These are phyloP conservation scores for Synchiropus splendidus DNA, from an alignment of 2,113 vertebrate species.

Conservation along the genomic window DNA sequence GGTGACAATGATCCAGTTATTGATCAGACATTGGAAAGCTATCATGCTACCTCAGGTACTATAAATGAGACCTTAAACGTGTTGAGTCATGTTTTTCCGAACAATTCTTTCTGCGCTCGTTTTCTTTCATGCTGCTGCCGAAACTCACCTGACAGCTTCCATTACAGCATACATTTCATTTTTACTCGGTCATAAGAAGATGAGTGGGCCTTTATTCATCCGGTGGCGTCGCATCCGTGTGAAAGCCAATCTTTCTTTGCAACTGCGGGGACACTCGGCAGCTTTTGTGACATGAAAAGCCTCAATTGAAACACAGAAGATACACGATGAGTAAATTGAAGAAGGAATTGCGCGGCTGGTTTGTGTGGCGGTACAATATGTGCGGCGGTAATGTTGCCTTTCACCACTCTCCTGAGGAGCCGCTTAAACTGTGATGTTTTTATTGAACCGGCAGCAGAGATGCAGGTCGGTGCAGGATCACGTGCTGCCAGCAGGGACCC, in stretches of 20 bases:
- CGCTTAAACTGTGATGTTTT: constrained; percentile 30
- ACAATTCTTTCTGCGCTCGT: too few relatives aligned
- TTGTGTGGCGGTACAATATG: constrained; percentile 22
- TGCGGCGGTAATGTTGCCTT: constrained; percentile 22
- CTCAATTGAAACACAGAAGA: constrained; percentile 32
- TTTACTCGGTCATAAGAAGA: constrained; percentile 15
- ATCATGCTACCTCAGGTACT: too few relatives aligned
- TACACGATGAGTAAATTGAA: constrained; percentile 53
- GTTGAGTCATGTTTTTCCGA: too few relatives aligned
- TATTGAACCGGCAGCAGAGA: constrained; percentile 14
- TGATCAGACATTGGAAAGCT: too few relatives aligned
- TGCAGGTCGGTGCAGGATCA: constrained; percentile 2
- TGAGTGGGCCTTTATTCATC: constrained; percentile 24
- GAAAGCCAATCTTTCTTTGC: constrained; percentile 20
- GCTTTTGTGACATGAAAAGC: constrained; percentile 34
- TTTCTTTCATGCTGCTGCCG: background rate
- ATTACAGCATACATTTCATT: constrained; percentile 13
- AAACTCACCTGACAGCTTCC: constrained; percentile 12
- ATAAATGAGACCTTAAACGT: too few relatives aligned
- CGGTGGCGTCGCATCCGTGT: constrained; percentile 24
- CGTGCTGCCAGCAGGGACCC: constrained; percentile 4
- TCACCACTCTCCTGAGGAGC: constrained; percentile 11
- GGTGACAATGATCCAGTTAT: too few relatives aligned
- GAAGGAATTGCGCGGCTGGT: constrained; percentile 35
- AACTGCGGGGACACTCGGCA: constrained; percentile 17